Evolutionary conservation across 2,113 vertebrate species (phyloP).

Genomic region (Ammodytes dubius): DNA sequence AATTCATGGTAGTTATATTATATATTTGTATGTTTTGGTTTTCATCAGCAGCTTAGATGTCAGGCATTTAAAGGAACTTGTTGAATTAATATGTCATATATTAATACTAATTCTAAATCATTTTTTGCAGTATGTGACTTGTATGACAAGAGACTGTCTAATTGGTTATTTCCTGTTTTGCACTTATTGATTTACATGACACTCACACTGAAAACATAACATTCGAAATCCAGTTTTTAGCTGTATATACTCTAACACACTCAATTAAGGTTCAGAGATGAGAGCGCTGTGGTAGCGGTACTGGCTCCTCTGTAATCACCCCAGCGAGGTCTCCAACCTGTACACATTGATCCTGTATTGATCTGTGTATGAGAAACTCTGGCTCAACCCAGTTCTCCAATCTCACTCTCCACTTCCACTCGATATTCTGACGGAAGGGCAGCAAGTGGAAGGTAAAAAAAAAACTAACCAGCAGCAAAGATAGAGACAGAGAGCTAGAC

Average conservation of each 20-base stretch:
- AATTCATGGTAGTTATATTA: too few species aligned
- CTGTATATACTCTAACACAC: constrained; percentile 42
- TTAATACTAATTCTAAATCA: too few species aligned
- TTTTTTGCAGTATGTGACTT: constrained; percentile 2
- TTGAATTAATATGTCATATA: neutral
- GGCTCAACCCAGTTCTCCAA: constrained; percentile 61
- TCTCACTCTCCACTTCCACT: constrained; percentile 63
- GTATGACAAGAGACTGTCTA: neutral
- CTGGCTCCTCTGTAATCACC: constrained; percentile 73
- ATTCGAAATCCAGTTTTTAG: constrained; percentile 19
- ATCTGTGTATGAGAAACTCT: constrained; percentile 80
- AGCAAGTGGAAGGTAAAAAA: constrained; percentile 38
- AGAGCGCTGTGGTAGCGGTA: constrained; percentile 44
- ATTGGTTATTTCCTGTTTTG: constrained; percentile 11
- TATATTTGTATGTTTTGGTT: neutral
- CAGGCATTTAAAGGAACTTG: neutral
- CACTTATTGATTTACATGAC: constrained; percentile 18
- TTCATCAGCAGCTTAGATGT: neutral
- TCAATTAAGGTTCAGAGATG: constrained; percentile 64
- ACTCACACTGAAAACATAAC: neutral
- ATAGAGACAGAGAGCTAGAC: constrained; percentile 36
- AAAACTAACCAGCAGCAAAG: constrained; percentile 34
- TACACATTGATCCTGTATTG: constrained; percentile 79
- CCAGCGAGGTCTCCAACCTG: constrained; percentile 76
- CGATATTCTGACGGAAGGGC: constrained; percentile 69